Evolutionary conservation across 2,888 invertebrate species (phyloP), one percentile per base, ranked within the genome.

Genomic region (Baronia brevicornis): DNA sequence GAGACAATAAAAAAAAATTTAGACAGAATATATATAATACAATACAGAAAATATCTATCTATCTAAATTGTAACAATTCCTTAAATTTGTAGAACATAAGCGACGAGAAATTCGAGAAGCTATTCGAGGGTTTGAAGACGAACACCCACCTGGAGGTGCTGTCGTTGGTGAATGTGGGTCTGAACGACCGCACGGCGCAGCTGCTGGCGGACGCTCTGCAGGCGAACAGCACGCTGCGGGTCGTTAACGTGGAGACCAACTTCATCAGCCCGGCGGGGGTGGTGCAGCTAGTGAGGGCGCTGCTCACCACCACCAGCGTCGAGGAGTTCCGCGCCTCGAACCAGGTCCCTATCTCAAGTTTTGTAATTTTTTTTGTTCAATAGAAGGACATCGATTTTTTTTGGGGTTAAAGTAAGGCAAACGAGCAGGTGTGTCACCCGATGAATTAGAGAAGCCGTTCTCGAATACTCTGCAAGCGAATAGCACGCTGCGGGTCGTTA

Each of bases 271-370:
- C 98, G 38, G 87, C 90, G 48, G 90, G 93, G 41, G 88, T 98
- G 61, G 93, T 97, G 46, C 89, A 89, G 71, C 87, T 99, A 46
- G 89, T 98, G 39, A 91, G 91, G 71, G 89, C 96, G 32, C 88
- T 98, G 62, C 89, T 97, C 43, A 89, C 91, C 58, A 93, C 94
- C 54, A 92, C 93, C 71, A 89, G 90, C 41, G 89, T 98, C 27
- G 94, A 96, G 79, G 98, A 98, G 86, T 95, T 98, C 82, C 89
- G 97, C 70, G 97, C 97, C 50, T 93, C 97, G 45, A 99, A 99
- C 85, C 98, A 99, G 93, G 98, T 97, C 1, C 9, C 32, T 1
- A 12, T 18, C n/a, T 6, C 14, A 7, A 3, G 0, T 9, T 11
- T 10, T 12, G 3, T n/a, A 18, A 5, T 4, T 7, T 3, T 14